Evolutionary conservation across 2,888 invertebrate genomes (phyloP).

Genomic region (Drosophila peninsularis): DNA sequence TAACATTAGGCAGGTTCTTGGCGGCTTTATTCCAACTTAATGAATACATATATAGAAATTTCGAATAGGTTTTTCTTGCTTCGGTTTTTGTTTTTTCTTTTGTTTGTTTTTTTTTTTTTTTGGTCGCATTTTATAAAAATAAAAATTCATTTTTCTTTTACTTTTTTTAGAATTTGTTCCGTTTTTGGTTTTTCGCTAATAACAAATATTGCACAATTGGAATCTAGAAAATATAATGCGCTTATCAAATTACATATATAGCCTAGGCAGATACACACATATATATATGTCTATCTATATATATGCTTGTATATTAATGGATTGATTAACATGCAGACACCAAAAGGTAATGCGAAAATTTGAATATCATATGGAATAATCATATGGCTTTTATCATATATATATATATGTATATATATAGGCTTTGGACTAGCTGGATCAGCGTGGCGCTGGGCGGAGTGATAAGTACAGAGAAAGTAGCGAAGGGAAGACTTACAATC

Average conservation of each 20-base stretch:
- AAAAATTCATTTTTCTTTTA: constrained; percentile 56
- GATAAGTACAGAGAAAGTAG: not conserved
- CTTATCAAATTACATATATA: constrained; percentile 64
- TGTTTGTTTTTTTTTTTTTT: constrained; percentile 38
- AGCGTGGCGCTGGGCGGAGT: constrained; percentile 29
- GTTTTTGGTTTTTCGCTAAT: constrained; percentile 49
- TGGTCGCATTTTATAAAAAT: constrained; percentile 78
- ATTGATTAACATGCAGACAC: constrained; percentile 73
- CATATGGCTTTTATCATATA: constrained; percentile 37
- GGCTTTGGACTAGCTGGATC: constrained; percentile 17
- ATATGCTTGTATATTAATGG: constrained; percentile 55
- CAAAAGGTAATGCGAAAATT: constrained; percentile 67
- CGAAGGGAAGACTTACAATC: constrained; percentile 37
- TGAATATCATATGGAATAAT: constrained; percentile 58
- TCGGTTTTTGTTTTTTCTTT: constrained; percentile 22
- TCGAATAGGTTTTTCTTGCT: constrained; percentile 28
- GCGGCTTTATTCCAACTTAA: constrained; percentile 45
- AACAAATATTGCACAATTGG: constrained; percentile 77
- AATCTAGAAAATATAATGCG: constrained; percentile 74
- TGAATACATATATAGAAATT: constrained; percentile 19
- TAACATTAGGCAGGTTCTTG: constrained; percentile 61
- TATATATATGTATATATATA: constrained; percentile 12
- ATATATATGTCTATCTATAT: constrained; percentile 9
- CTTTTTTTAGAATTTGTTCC: constrained; percentile 7
- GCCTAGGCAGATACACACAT: constrained; percentile 47